These are phyloP conservation scores for Hiodon alosoides DNA, from an alignment of 2,113 vertebrate genomes.

Conservation along the genomic window DNA sequence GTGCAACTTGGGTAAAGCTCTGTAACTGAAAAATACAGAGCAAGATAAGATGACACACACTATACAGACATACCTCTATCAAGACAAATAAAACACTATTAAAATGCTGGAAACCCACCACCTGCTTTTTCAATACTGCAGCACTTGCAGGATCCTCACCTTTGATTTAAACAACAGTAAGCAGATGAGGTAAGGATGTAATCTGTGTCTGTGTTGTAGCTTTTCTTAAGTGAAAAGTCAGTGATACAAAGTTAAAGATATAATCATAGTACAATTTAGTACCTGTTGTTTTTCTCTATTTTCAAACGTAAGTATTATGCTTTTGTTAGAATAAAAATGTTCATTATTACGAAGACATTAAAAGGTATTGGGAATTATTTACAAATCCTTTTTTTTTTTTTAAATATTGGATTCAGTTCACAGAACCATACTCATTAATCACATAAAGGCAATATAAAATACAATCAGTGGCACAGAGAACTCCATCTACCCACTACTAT, in stretches of 20 bases:
- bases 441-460: neutral
- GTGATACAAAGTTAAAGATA: too few species aligned
- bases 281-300: neutral
- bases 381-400: slow-evolving; percentile 31
- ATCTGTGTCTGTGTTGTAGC: neutral
- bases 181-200: neutral
- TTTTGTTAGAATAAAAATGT: neutral
- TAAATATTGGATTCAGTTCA: too few species aligned
- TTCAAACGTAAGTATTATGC: slow-evolving; percentile 3
- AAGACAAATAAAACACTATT: neutral
- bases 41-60: slow-evolving; percentile 27
- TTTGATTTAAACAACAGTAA: neutral
- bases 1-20: slow-evolving; percentile 36
- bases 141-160: neutral
- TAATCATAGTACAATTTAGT: neutral
- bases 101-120: neutral
- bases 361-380: slow-evolving; percentile 3
- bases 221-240: neutral
- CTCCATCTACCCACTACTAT: neutral
- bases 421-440: neutral
- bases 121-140: neutral
- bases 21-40: slow-evolving; percentile 39
- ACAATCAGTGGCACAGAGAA: neutral
- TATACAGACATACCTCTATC: slow-evolving; percentile 16
- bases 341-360: slow-evolving; percentile 40